A percentile compares a stretch with the other conserved stretches of the same genome.
Evolutionary conservation across 1,140 invertebrate genomes (phyloP).

Genomic region (Rhagoletis zephyria): DNA sequence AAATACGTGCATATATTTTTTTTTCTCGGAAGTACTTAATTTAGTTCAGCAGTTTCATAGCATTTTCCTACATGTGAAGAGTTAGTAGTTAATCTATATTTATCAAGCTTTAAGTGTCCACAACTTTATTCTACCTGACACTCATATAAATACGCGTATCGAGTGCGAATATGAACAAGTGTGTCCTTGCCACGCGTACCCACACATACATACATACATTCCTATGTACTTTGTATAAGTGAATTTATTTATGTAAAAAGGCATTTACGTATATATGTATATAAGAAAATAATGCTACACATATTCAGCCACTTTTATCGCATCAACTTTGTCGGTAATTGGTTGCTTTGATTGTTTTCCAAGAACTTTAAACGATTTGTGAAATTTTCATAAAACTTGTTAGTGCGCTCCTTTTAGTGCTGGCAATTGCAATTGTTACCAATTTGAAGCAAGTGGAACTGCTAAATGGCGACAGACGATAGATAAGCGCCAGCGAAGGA

Average conservation of each 20-base stretch:
- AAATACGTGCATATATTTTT: too few relatives aligned
- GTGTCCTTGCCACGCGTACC: too few relatives aligned
- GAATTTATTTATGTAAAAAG: neutral
- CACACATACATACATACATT: neutral
- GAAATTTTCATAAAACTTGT: constrained; percentile 56
- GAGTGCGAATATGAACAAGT: too few relatives aligned
- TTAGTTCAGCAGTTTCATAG: too few relatives aligned
- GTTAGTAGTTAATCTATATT: too few relatives aligned
- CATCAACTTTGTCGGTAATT: constrained; percentile 52
- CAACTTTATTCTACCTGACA: too few relatives aligned
- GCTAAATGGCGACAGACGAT: neutral
- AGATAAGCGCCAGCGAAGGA: constrained; percentile 33
- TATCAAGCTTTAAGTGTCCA: too few relatives aligned
- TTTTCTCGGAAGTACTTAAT: too few relatives aligned
- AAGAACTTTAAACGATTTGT: constrained; percentile 57
- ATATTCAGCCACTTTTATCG: constrained; percentile 11
- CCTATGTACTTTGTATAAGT: neutral
- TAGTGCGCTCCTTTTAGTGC: constrained; percentile 26
- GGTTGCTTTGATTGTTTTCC: constrained; percentile 57
- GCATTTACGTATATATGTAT: neutral
- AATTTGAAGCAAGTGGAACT: constrained; percentile 29
- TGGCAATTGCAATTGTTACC: constrained; percentile 48
- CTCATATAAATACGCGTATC: too few relatives aligned
- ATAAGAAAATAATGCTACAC: neutral
- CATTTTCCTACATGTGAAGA: too few relatives aligned